Percentiles rank a stretch among this genome's conserved stretches.
Conservation (phyloP, 1,140 invertebrate genomes). For the Nebria ingens region DNA sequence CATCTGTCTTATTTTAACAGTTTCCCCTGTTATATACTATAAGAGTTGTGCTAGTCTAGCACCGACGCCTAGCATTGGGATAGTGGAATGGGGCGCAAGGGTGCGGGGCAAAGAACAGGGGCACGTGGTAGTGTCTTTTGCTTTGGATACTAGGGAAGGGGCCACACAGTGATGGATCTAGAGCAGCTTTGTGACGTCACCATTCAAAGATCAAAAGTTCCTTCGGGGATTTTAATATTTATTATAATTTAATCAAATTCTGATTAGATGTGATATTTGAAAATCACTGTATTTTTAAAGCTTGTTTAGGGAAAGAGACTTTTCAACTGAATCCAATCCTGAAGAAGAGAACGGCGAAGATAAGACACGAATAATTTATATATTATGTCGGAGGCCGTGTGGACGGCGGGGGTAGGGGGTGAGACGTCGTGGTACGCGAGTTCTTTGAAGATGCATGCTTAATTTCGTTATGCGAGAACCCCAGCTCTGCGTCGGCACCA, state of each 20-base stretch:
- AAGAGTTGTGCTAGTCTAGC: not conserved
- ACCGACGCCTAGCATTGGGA: not conserved
- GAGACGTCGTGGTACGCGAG: not conserved
- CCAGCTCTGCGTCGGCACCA: no score
- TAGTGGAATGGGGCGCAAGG: not conserved
- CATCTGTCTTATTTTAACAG: constrained; percentile 33
- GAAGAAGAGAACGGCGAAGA: not conserved
- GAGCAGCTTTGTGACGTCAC: not conserved
- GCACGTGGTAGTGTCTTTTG: not conserved
- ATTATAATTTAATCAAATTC: not conserved
- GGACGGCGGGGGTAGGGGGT: not conserved
- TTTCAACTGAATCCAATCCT: not conserved
- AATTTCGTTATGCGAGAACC: not conserved
- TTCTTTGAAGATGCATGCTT: not conserved
- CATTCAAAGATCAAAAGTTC: no score
- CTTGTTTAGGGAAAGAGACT: not conserved
- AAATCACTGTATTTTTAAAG: not conserved
- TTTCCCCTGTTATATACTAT: constrained; percentile 25
- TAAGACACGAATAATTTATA: not conserved
- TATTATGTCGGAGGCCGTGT: not conserved
- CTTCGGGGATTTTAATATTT: no score
- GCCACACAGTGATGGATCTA: not conserved
- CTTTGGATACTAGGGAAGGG: not conserved
- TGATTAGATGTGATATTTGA: not conserved
- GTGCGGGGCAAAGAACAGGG: not conserved